Evolutionary conservation across 2,888 invertebrate genomes (phyloP), one percentile per base, ranked within the genome.

Genomic region (Colostygia pectinataria): DNA sequence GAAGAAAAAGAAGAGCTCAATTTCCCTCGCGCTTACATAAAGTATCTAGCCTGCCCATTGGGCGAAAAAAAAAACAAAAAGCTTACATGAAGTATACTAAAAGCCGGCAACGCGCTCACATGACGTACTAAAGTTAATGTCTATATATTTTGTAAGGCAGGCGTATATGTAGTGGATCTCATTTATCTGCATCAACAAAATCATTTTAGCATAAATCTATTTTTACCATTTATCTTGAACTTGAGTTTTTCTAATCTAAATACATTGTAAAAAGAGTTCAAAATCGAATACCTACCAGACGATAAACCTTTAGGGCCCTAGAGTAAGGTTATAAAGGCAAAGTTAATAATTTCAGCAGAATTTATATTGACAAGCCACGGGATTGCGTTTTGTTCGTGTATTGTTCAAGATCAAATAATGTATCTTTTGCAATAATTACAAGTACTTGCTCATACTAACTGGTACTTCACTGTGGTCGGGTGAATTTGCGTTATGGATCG

Each of bases 341-440:
- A 83, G 74, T 83, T 82, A 73, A 76, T 79, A 84, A 81, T 84
- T 82, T 77, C 77, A 68, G 64, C 60, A 65, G 67, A 75, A 87
- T 87, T 88, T 84, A 88, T 77, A 67, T 59, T 68, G 86, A 86
- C 86, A 81, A 64, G 77, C 68, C 86, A 86, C 83, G 85, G 62
- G 52, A 84, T 80, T 82, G 75, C 77, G 77, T 83, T 84, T 77
- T 78, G 77, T 79, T 57, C 46, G 53, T 38, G 62, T 67, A 78
- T 82, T 84, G 80, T 82, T 68, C 50, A 42, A 40, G 53, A 66
- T 78, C 68, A 2, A 74, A n/a, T n/a, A 78, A 68, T 70, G 58
- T 68, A 62, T 71, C 71, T 75, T 67, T 63, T 68, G 63, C 55
- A 64, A 69, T 74, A 76, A 76, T 75, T 71, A 65, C 24, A 41